Base-by-base conservation (phyloP, 2,888 invertebrate species). In the Druceiella hillmani region DNA sequence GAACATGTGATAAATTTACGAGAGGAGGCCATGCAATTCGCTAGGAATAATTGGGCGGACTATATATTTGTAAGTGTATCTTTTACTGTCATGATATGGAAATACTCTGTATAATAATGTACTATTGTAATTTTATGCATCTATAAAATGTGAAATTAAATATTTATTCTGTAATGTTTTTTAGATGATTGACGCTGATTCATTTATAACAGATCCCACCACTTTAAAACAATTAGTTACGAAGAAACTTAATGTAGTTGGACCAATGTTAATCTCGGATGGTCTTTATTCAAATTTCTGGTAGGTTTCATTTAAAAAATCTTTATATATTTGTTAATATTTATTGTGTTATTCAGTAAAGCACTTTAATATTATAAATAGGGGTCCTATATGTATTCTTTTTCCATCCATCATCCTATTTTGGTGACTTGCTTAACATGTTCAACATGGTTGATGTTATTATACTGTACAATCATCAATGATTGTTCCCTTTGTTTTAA, bases 211-310 rank as follows among this genome's bases (percentile, higher is more conserved):
- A 6, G 78, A 87, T 48, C 66, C 74, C 1, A 59, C 75, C 9
- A 75, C 83, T 0, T 58, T 93, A 1, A 69, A 71, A 40, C 54
- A 66, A 31, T 63, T 93, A 13, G 75, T 88, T 0, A 54, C 57
- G 0, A 79, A 83, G 48, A 68, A 77, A 22, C 53, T 78, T 9
- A 71, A 78, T 3, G 69, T 93, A 6, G 78, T 83, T 3, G 84
- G 92, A 1, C 95, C 97, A 1, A 82, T 95, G 83, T 66, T 97
- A 17, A 71, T 80, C 36, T 88, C 93, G 0, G 87, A 90, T 41
- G 87, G 88, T 9, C 62, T 87, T 22, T 97, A 95, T 61, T 91
- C 92, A 11, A 98, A 98, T 62, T 98, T 91, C 63, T 98, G 97
- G 97, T 87, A 49, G 59, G 62, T 45, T 26, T 38, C n/a, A n/a